These are phyloP conservation scores for Thomomys bottae DNA, from an alignment of 2,113 vertebrate species.

Conservation along the genomic window DNA sequence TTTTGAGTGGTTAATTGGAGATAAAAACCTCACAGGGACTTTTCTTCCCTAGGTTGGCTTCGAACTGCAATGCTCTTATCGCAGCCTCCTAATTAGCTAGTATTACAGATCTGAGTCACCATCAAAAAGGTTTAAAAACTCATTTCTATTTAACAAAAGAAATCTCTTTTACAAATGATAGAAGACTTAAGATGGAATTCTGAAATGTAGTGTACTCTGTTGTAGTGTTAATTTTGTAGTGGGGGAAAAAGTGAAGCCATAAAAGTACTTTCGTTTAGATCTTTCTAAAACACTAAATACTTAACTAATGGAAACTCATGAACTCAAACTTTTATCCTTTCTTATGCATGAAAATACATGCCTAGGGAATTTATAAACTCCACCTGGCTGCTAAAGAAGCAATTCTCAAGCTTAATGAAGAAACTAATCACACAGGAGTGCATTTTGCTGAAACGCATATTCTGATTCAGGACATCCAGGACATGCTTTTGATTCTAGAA, in stretches of 20 bases:
- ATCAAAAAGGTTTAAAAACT: neutral
- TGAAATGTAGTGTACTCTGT: neutral
- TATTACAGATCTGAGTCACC: too few species aligned
- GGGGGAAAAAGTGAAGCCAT: neutral
- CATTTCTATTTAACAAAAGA: neutral
- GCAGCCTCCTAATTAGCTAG: too few species aligned
- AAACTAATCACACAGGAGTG: neutral
- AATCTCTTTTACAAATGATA: constrained; percentile 17
- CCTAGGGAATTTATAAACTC: neutral
- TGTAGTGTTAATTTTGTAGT: neutral
- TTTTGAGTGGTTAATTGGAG: too few species aligned
- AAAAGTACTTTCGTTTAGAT: neutral
- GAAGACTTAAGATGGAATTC: neutral
- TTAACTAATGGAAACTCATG: neutral
- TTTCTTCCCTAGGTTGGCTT: too few species aligned
- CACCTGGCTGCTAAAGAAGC: neutral
- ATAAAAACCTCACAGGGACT: too few species aligned
- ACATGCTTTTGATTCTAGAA: neutral
- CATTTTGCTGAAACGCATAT: neutral
- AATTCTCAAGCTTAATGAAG: neutral
- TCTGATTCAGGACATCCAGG: neutral
- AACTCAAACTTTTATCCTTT: neutral
- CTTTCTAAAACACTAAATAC: neutral
- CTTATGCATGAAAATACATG: neutral
- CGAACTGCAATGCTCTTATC: too few species aligned